A percentile compares a stretch with the other conserved stretches of the same genome.
Evolutionary conservation across 2,797 vertebrate species (phyloP).

Genomic region (Arrhamphus sclerolepis): DNA sequence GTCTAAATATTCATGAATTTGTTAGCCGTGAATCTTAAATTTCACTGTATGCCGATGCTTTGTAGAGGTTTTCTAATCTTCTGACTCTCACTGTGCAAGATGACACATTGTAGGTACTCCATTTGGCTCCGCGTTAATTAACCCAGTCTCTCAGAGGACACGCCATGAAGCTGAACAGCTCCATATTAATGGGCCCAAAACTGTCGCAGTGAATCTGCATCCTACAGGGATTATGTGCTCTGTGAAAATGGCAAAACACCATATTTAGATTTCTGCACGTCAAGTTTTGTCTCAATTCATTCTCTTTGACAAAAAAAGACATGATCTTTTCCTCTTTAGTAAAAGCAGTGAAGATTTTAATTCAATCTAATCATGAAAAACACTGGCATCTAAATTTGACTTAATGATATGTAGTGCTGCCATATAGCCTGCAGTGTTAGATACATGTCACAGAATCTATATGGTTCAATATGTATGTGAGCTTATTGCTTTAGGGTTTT

Average conservation of each 20-base stretch:
- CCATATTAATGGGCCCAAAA: slow-evolving; percentile 69
- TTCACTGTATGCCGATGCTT: slow-evolving; percentile 43
- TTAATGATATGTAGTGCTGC: slow-evolving; percentile 41
- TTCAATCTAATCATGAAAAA: slow-evolving; percentile 52
- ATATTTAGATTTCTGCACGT: slow-evolving; percentile 73
- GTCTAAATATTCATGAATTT: slow-evolving; percentile 60
- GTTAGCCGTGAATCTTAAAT: slow-evolving; percentile 55
- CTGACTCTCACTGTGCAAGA: slow-evolving; percentile 43
- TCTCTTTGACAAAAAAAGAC: slow-evolving; percentile 59
- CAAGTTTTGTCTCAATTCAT: slow-evolving; percentile 59
- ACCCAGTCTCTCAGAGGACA: slow-evolving; percentile 67
- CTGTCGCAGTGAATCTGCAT: slow-evolving; percentile 69
- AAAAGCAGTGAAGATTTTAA: slow-evolving; percentile 52
- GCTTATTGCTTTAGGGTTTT: slow-evolving; percentile 38
- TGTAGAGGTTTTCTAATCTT: slow-evolving; percentile 61
- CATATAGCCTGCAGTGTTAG: slow-evolving; percentile 8
- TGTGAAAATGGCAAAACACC: slow-evolving; percentile 74
- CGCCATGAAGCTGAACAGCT: slow-evolving; percentile 68
- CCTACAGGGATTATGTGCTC: slow-evolving; percentile 61
- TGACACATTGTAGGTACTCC: slow-evolving; percentile 57
- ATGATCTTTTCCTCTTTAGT: slow-evolving; percentile 61
- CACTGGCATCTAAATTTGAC: slow-evolving; percentile 32
- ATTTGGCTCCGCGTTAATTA: slow-evolving; percentile 72
- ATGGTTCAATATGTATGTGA: slow-evolving; percentile 29
- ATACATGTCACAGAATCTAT: slow-evolving; percentile 32